Evolutionary conservation across 2,888 invertebrate species (phyloP).

Genomic region (Chaetogeoica ovagalla): DNA sequence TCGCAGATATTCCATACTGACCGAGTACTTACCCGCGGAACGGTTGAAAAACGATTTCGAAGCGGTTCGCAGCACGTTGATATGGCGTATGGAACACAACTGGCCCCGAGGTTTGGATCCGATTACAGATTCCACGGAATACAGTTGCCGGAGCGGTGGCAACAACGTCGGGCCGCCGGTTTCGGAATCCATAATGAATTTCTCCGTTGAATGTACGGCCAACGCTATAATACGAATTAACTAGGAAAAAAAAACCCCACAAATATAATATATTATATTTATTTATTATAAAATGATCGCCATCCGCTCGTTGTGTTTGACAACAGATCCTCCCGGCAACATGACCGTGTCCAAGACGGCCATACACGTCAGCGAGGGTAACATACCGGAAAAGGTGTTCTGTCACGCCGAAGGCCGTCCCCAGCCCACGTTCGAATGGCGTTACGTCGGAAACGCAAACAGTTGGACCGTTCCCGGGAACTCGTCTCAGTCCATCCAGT

Average conservation of each 20-base stretch:
- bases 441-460: slow-evolving; percentile 61
- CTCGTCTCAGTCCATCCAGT: slow-evolving; percentile 5
- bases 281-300: no score
- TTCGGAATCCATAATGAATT: slow-evolving; percentile 74
- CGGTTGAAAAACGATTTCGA: slow-evolving; percentile 82
- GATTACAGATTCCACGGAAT: slow-evolving; percentile 75
- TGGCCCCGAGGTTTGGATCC: slow-evolving; percentile 79
- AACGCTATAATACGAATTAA: neutral
- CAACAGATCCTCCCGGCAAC: slow-evolving; percentile 80
- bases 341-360: slow-evolving; percentile 69
- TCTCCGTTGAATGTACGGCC: slow-evolving; percentile 86
- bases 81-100: slow-evolving; percentile 79
- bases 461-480: slow-evolving; percentile 58
- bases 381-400: slow-evolving; percentile 64
- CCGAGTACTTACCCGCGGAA: slow-evolving; percentile 62
- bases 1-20: slow-evolving; percentile 66
- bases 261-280: no score
- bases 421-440: slow-evolving; percentile 74
- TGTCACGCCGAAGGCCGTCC: slow-evolving; percentile 71
- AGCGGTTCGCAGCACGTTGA: slow-evolving; percentile 82
- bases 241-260: no score
- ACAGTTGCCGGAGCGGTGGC: slow-evolving; percentile 78
- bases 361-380: slow-evolving; percentile 65
- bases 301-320: neutral
- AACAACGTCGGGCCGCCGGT: slow-evolving; percentile 81